phyloP scores from a whole-genome alignment of 1,140 invertebrate genomes.

The Drosophila leontia region DNA sequence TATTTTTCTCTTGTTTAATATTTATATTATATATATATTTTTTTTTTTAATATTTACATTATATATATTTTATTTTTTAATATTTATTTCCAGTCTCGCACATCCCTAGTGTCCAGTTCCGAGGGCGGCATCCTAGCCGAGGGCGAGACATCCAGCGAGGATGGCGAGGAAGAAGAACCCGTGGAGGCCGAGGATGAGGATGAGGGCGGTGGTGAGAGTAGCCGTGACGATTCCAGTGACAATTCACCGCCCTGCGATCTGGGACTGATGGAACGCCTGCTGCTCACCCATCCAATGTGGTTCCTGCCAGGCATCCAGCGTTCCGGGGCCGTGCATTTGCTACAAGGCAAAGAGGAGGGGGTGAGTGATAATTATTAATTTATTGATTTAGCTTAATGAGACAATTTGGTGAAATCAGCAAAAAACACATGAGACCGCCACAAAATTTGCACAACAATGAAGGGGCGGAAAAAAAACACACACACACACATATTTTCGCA shows the following conservation, averaged over 20 bases:
- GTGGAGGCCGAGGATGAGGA: slow-evolving; percentile 38
- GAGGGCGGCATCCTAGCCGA: slow-evolving; percentile 84
- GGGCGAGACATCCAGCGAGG: slow-evolving; percentile 84
- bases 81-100: slow-evolving; percentile 75
- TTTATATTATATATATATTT: too few relatives aligned
- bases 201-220: slow-evolving; percentile 56
- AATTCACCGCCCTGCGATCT: slow-evolving; percentile 90
- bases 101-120: slow-evolving; percentile 83
- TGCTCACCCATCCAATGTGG: slow-evolving; percentile 97
- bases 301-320: slow-evolving; percentile 97
- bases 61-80: background rate
- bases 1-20: too few relatives aligned
- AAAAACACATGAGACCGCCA: slow-evolving; percentile 53
- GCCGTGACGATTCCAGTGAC: slow-evolving; percentile 71
- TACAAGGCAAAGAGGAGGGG: slow-evolving; percentile 96
- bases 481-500: slow-evolving; percentile 14
- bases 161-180: slow-evolving; percentile 20
- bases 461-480: background rate
- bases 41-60: too few relatives aligned
- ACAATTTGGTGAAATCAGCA: slow-evolving; percentile 63
- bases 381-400: slow-evolving; percentile 74
- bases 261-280: slow-evolving; percentile 93
- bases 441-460: slow-evolving; percentile 67
- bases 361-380: slow-evolving; percentile 87
- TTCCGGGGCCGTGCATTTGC: slow-evolving; percentile 95